These are phyloP conservation scores for Aurelia sp. DNA, from an alignment of 30 jellyfish, hydroid and myxozoan genomes.

Conservation along the genomic window DNA sequence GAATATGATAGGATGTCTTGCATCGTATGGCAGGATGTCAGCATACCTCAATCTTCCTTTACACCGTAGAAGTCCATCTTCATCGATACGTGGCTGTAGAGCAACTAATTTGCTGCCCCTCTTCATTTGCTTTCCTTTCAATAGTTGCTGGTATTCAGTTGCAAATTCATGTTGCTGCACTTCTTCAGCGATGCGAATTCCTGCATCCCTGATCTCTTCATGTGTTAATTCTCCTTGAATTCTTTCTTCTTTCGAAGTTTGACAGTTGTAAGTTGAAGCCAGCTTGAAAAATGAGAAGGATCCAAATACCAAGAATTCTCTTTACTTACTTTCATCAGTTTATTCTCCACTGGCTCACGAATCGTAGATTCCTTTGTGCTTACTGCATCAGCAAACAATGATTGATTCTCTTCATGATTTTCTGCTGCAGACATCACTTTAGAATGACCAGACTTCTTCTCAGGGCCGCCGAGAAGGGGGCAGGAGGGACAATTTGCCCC, in stretches of 20 bases:
- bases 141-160: slow-evolving; percentile 16
- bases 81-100: slow-evolving; percentile 39
- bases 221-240: too few species aligned
- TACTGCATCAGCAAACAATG: neutral
- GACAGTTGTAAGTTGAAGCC: slow-evolving; percentile 43
- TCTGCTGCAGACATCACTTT: neutral
- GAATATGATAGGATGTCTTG: too few species aligned
- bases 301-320: neutral
- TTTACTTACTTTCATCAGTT: neutral
- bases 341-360: neutral
- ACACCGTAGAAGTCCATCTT: slow-evolving; percentile 56
- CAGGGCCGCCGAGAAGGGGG: too few species aligned
- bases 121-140: slow-evolving; percentile 8
- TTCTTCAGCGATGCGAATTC: neutral
- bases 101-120: slow-evolving; percentile 11
- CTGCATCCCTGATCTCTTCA: slow-evolving; percentile 35
- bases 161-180: slow-evolving; percentile 33
- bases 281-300: slow-evolving; percentile 22
- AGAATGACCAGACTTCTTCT: neutral
- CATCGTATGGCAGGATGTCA: slow-evolving; percentile 34
- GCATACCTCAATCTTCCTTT: neutral
- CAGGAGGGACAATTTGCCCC: too few species aligned
- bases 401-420: neutral
- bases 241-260: neutral
- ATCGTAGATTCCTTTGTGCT: neutral